A percentile compares a stretch with the other conserved stretches of the same genome.
These are phyloP conservation scores for Gasterosteus nipponicus DNA, from an alignment of 2,113 vertebrate species.

Conservation along the genomic window DNA sequence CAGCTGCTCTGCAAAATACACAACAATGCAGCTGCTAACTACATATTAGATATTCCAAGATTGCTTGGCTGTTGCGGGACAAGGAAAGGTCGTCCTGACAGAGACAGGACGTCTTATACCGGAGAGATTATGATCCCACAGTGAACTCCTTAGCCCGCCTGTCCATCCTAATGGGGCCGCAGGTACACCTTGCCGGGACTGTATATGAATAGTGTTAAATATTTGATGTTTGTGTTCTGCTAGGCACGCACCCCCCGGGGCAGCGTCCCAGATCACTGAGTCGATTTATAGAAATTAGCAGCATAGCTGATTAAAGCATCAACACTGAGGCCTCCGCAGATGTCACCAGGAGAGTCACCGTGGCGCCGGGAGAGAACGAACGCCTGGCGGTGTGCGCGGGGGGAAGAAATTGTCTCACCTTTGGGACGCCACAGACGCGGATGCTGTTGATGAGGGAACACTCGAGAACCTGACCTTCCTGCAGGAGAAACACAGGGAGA, in stretches of 20 bases:
- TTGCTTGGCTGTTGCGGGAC: neutral
- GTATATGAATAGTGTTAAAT: constrained; percentile 61
- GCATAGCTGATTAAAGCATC: constrained; percentile 28
- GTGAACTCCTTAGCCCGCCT: constrained; percentile 37
- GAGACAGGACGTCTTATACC: constrained; percentile 23
- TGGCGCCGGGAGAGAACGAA: neutral
- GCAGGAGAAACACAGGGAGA: constrained; percentile 36
- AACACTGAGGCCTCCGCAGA: neutral
- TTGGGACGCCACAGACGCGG: constrained; percentile 88
- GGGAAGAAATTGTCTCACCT: constrained; percentile 85
- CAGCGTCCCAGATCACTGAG: constrained; percentile 33
- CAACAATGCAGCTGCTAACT: neutral
- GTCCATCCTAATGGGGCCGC: constrained; percentile 1
- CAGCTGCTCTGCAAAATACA: constrained; percentile 11
- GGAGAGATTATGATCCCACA: constrained; percentile 26
- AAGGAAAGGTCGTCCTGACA: constrained; percentile 10
- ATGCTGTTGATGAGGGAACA: constrained; percentile 99
- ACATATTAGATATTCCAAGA: neutral
- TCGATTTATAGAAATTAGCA: neutral
- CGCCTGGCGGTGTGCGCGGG: neutral
- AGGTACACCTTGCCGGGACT: constrained; percentile 2
- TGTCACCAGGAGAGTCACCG: constrained; percentile 13
- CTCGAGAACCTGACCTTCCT: constrained; percentile 97
- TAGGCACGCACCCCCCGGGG: too few relatives aligned
- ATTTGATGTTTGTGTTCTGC: constrained; percentile 53